Evolutionary conservation across 2,888 invertebrate species (phyloP).

Genomic region (Hypselothyrea guttata): DNA sequence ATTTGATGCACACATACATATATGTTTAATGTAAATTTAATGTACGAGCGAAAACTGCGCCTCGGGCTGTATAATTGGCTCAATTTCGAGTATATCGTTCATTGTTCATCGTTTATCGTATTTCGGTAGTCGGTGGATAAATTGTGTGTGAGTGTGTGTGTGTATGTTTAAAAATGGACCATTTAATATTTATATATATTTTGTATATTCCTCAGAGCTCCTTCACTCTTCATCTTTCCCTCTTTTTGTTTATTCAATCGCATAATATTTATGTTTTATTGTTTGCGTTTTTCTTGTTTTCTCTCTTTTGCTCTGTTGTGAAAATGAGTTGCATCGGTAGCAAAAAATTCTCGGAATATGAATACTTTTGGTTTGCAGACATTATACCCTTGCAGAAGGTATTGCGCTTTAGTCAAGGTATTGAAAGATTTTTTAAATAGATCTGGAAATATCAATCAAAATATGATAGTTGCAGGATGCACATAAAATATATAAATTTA

Average conservation of each 20-base stretch:
- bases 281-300: constrained; percentile 36
- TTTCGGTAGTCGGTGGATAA: constrained; percentile 66
- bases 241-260: constrained; percentile 35
- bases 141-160: constrained; percentile 51
- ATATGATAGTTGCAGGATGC: too few relatives aligned
- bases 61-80: constrained; percentile 44
- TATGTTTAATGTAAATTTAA: constrained; percentile 57
- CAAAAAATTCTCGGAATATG: constrained; percentile 15
- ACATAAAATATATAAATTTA: too few relatives aligned
- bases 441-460: too few relatives aligned
- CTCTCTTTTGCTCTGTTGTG: constrained; percentile 13
- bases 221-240: not conserved
- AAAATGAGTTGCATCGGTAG: constrained; percentile 40
- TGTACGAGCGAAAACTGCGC: constrained; percentile 40
- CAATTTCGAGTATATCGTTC: constrained; percentile 38
- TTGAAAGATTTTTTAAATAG: constrained; percentile 24
- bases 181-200: constrained; percentile 55
- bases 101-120: constrained; percentile 8
- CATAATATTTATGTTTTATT: constrained; percentile 52
- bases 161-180: constrained; percentile 64
- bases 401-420: not conserved
- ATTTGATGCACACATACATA: constrained; percentile 7
- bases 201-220: not conserved
- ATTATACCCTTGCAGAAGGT: too few relatives aligned
- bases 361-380: constrained; percentile 5